Percentiles rank a stretch among this genome's conserved stretches.
Evolutionary conservation across 2,888 invertebrate genomes (phyloP).

Genomic region (Amiota minor): DNA sequence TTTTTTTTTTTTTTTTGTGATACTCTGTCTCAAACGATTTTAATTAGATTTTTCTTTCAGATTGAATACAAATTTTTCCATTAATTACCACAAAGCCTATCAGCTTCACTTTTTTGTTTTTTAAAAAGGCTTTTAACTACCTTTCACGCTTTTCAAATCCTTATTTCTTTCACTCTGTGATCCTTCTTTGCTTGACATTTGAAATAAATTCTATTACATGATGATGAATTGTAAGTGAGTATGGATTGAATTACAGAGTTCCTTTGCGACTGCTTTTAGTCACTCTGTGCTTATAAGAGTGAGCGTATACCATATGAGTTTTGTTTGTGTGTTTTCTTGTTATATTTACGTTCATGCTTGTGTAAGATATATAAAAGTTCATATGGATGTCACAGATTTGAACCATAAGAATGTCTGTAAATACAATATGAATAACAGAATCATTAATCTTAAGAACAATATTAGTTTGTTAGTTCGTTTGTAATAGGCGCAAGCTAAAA

Average conservation of each 20-base stretch:
- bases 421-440: too few species aligned
- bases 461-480: too few species aligned
- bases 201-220: slow-evolving; percentile 48
- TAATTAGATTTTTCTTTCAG: slow-evolving; percentile 55
- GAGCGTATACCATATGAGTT: not conserved
- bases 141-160: not conserved
- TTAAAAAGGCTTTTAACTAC: too few species aligned
- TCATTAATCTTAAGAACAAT: too few species aligned
- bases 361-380: too few species aligned
- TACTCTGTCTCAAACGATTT: slow-evolving; percentile 43
- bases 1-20: slow-evolving; percentile 31
- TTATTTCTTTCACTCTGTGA: slow-evolving; percentile 33
- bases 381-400: not conserved
- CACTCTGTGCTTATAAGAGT: not conserved
- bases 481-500: too few species aligned
- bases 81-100: slow-evolving; percentile 36
- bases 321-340: not conserved
- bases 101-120: slow-evolving; percentile 14
- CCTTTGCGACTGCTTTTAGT: not conserved
- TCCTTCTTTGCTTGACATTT: slow-evolving; percentile 46
- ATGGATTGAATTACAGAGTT: not conserved
- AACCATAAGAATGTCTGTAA: too few species aligned
- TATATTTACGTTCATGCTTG: not conserved
- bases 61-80: slow-evolving; percentile 23
- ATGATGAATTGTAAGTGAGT: slow-evolving; percentile 48